phyloP scores from a whole-genome alignment of 2,888 invertebrate genomes.

The Polydrusus tereticollis region DNA sequence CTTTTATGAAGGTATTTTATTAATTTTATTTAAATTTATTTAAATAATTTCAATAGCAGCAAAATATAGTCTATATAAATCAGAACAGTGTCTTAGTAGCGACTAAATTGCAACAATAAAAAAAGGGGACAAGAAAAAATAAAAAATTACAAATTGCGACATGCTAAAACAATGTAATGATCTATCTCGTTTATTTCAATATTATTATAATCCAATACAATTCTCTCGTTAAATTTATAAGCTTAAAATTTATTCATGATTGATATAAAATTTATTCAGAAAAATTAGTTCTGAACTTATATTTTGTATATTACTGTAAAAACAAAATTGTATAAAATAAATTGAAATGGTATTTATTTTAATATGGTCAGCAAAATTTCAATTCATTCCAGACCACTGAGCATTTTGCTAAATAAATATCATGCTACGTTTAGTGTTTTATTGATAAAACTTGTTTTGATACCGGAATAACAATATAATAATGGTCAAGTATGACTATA shows the following conservation, averaged over 20 bases:
- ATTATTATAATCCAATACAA: no score
- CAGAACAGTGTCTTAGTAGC: background rate
- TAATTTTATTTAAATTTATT: background rate
- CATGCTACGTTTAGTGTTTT: slow-evolving; percentile 11
- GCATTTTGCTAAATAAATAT: slow-evolving; percentile 18
- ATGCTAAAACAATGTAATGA: no score
- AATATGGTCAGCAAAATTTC: slow-evolving; percentile 1
- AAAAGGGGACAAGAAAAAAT: no score
- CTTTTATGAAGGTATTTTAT: background rate
- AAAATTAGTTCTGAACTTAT: background rate
- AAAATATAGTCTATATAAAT: background rate
- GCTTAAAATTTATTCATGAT: background rate
- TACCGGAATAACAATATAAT: background rate
- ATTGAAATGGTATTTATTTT: slow-evolving; percentile 10
- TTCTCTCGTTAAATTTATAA: no score
- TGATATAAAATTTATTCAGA: background rate
- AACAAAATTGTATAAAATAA: background rate
- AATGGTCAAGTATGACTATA: no score
- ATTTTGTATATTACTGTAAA: background rate
- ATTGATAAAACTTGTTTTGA: slow-evolving; percentile 14
- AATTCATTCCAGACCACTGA: background rate
- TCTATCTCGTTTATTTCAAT: no score
- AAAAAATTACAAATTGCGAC: no score
- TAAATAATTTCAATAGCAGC: background rate
- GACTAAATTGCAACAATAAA: no score